phyloP scores from a whole-genome alignment of 2,113 vertebrate genomes.

The Gallinago undulata region DNA sequence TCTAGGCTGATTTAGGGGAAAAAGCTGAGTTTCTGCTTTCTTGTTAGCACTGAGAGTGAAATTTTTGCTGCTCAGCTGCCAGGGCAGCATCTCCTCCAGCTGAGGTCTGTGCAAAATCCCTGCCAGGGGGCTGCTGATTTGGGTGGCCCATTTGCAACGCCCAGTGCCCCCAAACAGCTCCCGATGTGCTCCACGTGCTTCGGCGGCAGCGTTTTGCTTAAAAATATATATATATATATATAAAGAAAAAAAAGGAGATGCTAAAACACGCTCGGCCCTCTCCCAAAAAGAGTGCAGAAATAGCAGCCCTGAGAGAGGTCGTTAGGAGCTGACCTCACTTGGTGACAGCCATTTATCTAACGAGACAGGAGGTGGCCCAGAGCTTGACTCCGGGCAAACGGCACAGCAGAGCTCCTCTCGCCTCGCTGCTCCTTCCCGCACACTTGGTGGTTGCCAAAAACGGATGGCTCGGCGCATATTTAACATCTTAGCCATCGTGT shows the following conservation, averaged over 20 bases:
- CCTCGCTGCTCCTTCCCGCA: neutral
- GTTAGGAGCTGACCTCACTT: neutral
- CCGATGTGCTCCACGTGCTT: fast-evolving
- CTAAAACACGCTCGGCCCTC: neutral
- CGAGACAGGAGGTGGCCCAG: neutral
- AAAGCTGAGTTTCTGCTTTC: slow-evolving; percentile 50
- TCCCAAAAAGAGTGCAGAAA: neutral
- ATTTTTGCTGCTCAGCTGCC: neutral
- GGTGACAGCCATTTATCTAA: neutral
- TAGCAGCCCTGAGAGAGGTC: neutral
- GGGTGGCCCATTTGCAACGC: neutral
- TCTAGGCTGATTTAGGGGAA: slow-evolving; percentile 35
- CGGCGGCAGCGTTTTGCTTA: fast-evolving
- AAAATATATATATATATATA: neutral
- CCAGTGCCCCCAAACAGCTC: neutral
- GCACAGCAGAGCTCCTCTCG: neutral
- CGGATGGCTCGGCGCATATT: fast-evolving
- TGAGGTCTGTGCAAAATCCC: neutral
- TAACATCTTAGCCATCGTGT: neutral
- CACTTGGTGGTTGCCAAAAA: neutral
- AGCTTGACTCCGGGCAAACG: neutral
- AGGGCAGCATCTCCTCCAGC: neutral
- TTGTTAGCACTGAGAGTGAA: neutral
- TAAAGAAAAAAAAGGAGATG: neutral
- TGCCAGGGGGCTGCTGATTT: neutral